These are phyloP conservation scores for Kradibia gibbosae DNA, from an alignment of 1,140 invertebrate genomes.

Conservation along the genomic window DNA sequence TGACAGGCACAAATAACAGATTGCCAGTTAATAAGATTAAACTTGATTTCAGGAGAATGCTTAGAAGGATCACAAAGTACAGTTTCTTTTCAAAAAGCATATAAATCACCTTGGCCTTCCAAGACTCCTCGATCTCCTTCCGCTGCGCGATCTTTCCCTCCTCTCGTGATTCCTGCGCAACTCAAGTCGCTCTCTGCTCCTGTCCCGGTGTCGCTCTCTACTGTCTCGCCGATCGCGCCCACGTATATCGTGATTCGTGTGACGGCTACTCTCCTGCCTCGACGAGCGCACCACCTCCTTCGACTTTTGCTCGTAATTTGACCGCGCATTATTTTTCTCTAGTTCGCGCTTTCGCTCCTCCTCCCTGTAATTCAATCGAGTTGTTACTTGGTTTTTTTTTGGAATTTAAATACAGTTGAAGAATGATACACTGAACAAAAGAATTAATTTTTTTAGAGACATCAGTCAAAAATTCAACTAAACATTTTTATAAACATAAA, in stretches of 20 bases:
- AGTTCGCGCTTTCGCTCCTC: conserved; percentile 65
- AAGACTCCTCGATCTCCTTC: conserved; percentile 64
- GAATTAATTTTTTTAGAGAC: too few species aligned
- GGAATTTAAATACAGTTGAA: too few species aligned
- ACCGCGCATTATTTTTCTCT: conserved; percentile 52
- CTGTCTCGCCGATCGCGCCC: conserved; percentile 48
- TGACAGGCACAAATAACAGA: too few species aligned
- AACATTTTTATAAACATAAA: too few species aligned
- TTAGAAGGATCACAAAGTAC: too few species aligned
- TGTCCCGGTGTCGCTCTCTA: conserved; percentile 57
- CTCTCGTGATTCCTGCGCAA: conserved; percentile 60
- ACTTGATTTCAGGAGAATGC: too few species aligned
- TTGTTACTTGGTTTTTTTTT: too few species aligned
- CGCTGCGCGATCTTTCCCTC: conserved; percentile 60
- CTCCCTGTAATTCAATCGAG: conserved; percentile 56
- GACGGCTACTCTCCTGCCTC: conserved; percentile 55
- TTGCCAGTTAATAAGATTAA: too few species aligned
- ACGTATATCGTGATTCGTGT: conserved; percentile 55
- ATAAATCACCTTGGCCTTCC: conserved; percentile 55
- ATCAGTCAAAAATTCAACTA: too few species aligned
- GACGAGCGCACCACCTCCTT: conserved; percentile 37
- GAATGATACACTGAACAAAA: too few species aligned
- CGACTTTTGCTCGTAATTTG: conserved; percentile 53
- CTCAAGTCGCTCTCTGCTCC: conserved; percentile 54
- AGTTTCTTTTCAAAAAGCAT: too few species aligned